Base-by-base conservation (phyloP, 2,113 vertebrate genomes). In the Gambusia affinis region DNA sequence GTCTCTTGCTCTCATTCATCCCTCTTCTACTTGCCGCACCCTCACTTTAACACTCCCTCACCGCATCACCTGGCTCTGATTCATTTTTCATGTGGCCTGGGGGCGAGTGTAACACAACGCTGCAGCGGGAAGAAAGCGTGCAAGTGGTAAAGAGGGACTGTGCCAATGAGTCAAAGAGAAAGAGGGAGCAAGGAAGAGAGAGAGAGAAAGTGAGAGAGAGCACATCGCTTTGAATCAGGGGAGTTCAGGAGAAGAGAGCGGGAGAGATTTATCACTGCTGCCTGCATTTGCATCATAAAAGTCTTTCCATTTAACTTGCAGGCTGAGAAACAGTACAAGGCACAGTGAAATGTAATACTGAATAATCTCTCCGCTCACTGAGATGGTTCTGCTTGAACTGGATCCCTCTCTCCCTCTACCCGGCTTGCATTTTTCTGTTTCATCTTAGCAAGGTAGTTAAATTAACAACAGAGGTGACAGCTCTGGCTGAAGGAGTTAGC, bases 211-310 rank as follows among this genome's bases (percentile, higher is more conserved):
- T 51, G 54, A 67, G 75, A 68, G 70, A 80, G 76, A 75, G 78
- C 64, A 77, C 70, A 88, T 91, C 75, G 90, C 69, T 84, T 84
- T 88, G 82, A 71, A 90, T 85, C 84, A 82, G 77, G 73, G 72
- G 82, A 89, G 70, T 73, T 75, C 76, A 85, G 72, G 81, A 87
- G 82, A 74, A 82, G 74, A 73, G 84, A 78, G 76, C 54, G 0
- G 65, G 67, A 68, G 79, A 91, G 82, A 93, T 94, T 92, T 92
- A 93, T 93, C 76, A 51, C 82, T 75, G 69, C 84, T 91, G 83
- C 89, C 87, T 86, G 76, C 77, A 87, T 89, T 91, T 92, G 88
- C 87, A 94, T 93, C 89, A 92, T 91, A 92, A 90, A 92, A 87
- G 84, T 82, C 79, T 83, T 54, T 88, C 85, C 75, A 84, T 91